A percentile compares a stretch with the other conserved stretches of the same genome.
These are phyloP conservation scores for Dynastes tityus DNA, from an alignment of 2,888 invertebrate species.

Conservation along the genomic window DNA sequence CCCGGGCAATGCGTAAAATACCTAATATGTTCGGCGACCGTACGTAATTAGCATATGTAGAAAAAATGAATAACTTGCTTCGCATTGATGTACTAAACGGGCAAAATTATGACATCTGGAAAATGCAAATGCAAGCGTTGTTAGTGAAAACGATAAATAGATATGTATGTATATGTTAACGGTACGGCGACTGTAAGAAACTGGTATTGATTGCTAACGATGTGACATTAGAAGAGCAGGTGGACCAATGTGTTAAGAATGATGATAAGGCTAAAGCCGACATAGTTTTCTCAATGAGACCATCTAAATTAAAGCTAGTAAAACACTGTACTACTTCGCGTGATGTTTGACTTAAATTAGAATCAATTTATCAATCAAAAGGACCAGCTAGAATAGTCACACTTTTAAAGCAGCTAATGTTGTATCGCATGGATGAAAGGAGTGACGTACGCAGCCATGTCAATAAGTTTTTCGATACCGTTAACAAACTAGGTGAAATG, in stretches of 20 bases:
- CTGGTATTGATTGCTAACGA: not conserved
- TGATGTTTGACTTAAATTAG: slow-evolving; percentile 63
- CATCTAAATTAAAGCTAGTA: slow-evolving; percentile 60
- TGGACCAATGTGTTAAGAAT: not conserved
- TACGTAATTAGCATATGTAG: no score
- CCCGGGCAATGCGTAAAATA: no score
- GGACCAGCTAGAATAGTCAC: slow-evolving; percentile 63
- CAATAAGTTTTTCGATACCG: slow-evolving; percentile 63
- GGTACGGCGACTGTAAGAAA: slow-evolving; percentile 32
- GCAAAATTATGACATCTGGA: slow-evolving; percentile 9
- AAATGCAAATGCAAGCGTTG: slow-evolving; percentile 54
- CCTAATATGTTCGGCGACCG: no score
- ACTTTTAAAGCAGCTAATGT: slow-evolving; percentile 64
- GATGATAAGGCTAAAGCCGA: slow-evolving; percentile 55
- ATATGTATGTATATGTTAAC: slow-evolving; percentile 19
- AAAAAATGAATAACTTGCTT: no score
- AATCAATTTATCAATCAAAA: slow-evolving; percentile 58
- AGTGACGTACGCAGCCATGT: slow-evolving; percentile 63
- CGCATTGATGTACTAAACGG: no score
- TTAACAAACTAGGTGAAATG: slow-evolving; percentile 64
- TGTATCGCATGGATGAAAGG: slow-evolving; percentile 62
- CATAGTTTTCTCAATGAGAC: slow-evolving; percentile 55
- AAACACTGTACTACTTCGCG: slow-evolving; percentile 60
- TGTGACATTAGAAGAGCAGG: not conserved
- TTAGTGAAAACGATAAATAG: slow-evolving; percentile 53